Conservation (phyloP, 2,888 invertebrate genomes). For the Sphaeridia pumilis region DNA sequence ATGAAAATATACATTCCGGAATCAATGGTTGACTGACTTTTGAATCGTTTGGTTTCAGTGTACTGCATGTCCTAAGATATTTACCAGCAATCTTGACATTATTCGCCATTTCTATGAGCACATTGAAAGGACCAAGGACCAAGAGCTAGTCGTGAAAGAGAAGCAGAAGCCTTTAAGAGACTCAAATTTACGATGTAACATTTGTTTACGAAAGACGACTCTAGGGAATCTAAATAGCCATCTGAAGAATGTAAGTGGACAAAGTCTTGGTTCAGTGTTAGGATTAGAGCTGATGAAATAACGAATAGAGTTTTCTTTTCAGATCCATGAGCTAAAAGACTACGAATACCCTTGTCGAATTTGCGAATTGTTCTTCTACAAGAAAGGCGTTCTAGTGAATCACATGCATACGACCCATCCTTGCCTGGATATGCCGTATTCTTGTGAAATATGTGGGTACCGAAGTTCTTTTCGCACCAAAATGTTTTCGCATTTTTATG, state of each 20-base stretch:
- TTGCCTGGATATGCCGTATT: conserved; percentile 15
- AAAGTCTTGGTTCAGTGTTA: no score
- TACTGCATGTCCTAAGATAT: conserved; percentile 12
- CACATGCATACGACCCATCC: conserved; percentile 17
- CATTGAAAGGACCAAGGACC: conserved; percentile 4
- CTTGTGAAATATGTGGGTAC: conserved; percentile 16
- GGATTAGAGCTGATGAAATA: no score
- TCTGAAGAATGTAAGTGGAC: conserved; percentile 12
- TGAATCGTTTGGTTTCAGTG: conserved; percentile 3
- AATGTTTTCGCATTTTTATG: conserved; percentile 13
- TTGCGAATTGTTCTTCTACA: conserved; percentile 10
- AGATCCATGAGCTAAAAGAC: conserved; percentile 15
- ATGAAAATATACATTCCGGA: no score
- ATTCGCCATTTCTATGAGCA: conserved; percentile 13
- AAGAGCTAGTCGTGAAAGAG: conserved; percentile 1
- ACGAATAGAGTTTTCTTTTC: not conserved
- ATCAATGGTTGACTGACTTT: not conserved
- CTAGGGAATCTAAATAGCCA: conserved; percentile 4
- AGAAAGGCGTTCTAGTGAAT: conserved; percentile 5
- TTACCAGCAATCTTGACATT: conserved; percentile 14
- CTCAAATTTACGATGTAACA: conserved; percentile 9
- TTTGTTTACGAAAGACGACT: conserved; percentile 13
- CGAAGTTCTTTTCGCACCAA: conserved; percentile 10
- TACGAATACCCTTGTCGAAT: conserved; percentile 8
- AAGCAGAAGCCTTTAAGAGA: conserved; percentile 3